These are phyloP conservation scores for Anguilla obscura DNA, from an alignment of 2,797 vertebrate species.

Conservation along the genomic window DNA sequence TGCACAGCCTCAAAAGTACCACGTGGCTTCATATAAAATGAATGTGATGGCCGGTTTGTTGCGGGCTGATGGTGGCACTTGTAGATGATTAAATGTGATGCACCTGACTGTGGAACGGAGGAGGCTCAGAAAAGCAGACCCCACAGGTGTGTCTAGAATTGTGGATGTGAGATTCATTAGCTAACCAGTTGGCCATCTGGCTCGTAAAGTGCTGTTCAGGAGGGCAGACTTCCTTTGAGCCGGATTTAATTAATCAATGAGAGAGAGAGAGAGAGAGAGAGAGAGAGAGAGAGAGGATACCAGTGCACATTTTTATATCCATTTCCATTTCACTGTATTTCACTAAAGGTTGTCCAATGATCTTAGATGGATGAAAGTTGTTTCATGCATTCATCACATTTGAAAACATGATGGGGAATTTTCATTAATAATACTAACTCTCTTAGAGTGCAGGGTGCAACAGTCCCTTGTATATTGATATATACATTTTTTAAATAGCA, in stretches of 20 bases:
- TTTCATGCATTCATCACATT: not conserved
- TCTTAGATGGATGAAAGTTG: not conserved
- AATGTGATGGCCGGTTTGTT: not conserved
- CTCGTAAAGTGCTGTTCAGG: slow-evolving; percentile 23
- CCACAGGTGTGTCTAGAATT: slow-evolving; percentile 6
- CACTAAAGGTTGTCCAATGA: not conserved
- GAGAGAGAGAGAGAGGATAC: slow-evolving; percentile 22
- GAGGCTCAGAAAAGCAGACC: not conserved
- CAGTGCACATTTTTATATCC: not conserved
- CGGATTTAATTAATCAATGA: slow-evolving; percentile 33
- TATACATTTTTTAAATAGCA: too few relatives aligned
- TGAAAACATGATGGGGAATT: not conserved
- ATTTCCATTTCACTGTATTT: not conserved
- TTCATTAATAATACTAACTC: not conserved
- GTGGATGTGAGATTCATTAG: slow-evolving; percentile 3
- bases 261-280: slow-evolving; percentile 24
- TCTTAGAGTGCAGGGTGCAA: not conserved
- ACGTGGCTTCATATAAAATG: not conserved
- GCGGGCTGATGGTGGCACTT: not conserved
- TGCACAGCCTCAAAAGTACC: not conserved
- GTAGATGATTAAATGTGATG: slow-evolving; percentile 2
- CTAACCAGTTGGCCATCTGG: slow-evolving; percentile 11
- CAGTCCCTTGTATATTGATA: too few relatives aligned
- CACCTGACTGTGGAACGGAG: slow-evolving; percentile 3
- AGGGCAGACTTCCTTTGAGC: not conserved